Evolutionary conservation across 1,140 invertebrate species (phyloP).

Genomic region (Drosophila subobscura): DNA sequence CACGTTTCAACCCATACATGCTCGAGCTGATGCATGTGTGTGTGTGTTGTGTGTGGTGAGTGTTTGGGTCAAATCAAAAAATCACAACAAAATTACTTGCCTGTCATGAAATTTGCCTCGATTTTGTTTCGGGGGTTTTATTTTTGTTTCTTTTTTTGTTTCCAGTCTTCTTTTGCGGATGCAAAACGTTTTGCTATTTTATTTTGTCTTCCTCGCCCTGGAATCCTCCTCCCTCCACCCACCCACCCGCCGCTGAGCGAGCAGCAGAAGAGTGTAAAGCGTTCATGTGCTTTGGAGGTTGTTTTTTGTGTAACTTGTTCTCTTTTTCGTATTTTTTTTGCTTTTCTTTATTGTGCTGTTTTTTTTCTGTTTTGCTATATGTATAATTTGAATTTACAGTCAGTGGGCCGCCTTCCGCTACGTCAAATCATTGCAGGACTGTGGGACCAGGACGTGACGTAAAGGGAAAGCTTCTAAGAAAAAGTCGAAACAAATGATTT

Average conservation of each 20-base stretch:
- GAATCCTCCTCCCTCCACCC: background rate
- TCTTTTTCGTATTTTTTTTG: constrained; percentile 40
- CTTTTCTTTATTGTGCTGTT: constrained; percentile 25
- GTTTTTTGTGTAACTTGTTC: constrained; percentile 6
- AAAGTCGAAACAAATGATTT: too few relatives aligned
- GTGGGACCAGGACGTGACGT: background rate
- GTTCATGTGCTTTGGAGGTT: constrained; percentile 66
- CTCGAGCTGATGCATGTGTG: constrained; percentile 12
- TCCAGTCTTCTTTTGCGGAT: constrained; percentile 47
- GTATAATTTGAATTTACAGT: constrained; percentile 77
- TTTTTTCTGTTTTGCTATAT: constrained; percentile 33
- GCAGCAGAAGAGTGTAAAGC: constrained; percentile 59
- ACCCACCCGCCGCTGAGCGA: constrained; percentile 3
- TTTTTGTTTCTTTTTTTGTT: constrained; percentile 15
- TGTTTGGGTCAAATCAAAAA: constrained; percentile 80
- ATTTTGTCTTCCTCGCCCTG: constrained; percentile 33
- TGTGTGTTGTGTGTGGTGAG: constrained; percentile 33
- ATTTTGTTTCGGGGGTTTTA: constrained; percentile 55
- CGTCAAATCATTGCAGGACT: constrained; percentile 60
- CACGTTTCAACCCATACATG: constrained; percentile 43
- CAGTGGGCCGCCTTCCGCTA: constrained; percentile 70
- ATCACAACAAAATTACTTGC: constrained; percentile 80
- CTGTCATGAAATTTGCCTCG: constrained; percentile 79
- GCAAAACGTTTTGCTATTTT: constrained; percentile 77
- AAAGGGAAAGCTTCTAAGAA: too few relatives aligned